Percentiles rank a stretch among this genome's conserved stretches.
These are phyloP conservation scores for Zoanthus solanderi DNA, from an alignment of 92 coral and sea anemone species.

Conservation along the genomic window DNA sequence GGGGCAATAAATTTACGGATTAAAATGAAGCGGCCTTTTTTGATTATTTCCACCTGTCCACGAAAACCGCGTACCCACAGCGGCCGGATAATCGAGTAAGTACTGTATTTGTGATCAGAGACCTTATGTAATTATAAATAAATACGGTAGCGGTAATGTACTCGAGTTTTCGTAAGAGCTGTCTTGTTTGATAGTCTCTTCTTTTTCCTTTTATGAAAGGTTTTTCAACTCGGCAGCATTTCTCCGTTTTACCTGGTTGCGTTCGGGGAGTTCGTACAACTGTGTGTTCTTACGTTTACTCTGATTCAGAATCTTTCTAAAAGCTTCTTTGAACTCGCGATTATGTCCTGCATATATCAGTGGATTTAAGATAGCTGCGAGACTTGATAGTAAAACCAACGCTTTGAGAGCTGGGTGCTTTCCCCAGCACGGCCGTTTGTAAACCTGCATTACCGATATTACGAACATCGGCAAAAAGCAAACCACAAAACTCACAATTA, in stretches of 20 bases:
- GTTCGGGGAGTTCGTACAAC: background rate
- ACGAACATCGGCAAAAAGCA: constrained; percentile 32
- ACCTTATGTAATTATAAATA: too few relatives aligned
- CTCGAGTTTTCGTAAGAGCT: too few relatives aligned
- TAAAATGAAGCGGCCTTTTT: too few relatives aligned
- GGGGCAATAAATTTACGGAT: too few relatives aligned
- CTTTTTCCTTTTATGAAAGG: too few relatives aligned
- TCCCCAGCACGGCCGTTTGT: constrained; percentile 15
- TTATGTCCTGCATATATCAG: constrained; percentile 30
- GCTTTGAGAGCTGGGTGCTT: background rate
- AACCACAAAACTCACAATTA: constrained; percentile 15
- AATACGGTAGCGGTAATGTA: too few relatives aligned
- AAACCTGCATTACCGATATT: background rate
- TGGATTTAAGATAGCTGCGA: constrained; percentile 22
- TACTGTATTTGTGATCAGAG: too few relatives aligned
- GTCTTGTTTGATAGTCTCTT: too few relatives aligned
- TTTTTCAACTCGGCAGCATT: background rate
- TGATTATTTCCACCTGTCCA: too few relatives aligned
- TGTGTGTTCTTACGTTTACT: background rate
- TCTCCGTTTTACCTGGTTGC: background rate
- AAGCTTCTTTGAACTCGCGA: constrained; percentile 11
- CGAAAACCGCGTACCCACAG: too few relatives aligned
- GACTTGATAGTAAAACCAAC: constrained; percentile 5
- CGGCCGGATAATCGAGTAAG: too few relatives aligned
- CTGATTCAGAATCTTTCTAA: constrained; percentile 19